These are phyloP conservation scores for Protosalanx chinensis DNA, from an alignment of 2,797 vertebrate species.

Conservation along the genomic window DNA sequence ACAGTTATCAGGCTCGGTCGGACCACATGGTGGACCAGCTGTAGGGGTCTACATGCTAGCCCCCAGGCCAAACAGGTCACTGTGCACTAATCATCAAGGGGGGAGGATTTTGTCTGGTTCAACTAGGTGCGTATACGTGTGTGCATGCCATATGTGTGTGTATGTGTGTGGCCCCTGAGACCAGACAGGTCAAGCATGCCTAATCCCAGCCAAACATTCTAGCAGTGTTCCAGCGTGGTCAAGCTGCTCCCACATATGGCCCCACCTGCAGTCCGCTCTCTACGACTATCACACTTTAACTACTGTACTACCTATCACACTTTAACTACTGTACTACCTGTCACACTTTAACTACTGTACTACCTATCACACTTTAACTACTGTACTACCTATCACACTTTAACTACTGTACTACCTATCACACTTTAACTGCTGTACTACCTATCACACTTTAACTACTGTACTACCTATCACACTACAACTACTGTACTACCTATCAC, in stretches of 20 bases:
- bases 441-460: too few relatives aligned
- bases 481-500: too few relatives aligned
- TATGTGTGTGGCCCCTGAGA: slow-evolving; percentile 20
- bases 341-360: too few relatives aligned
- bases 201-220: not conserved
- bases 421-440: too few relatives aligned
- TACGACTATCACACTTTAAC: not conserved
- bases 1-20: not conserved
- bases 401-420: too few relatives aligned
- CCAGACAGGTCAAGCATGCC: slow-evolving; percentile 12
- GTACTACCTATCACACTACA: too few relatives aligned
- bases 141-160: slow-evolving; percentile 63
- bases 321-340: not conserved
- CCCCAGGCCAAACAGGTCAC: slow-evolving; percentile 8
- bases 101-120: slow-evolving; percentile 37
- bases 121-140: slow-evolving; percentile 43
- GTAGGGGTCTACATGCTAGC: slow-evolving; percentile 24
- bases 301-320: not conserved
- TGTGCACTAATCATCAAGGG: not conserved
- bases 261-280: not conserved
- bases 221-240: not conserved
- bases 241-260: not conserved
- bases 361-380: too few relatives aligned
- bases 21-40: slow-evolving; percentile 35
- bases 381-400: too few relatives aligned